phyloP scores from a whole-genome alignment of 2,888 invertebrate species.

The Drosophila suboccidentalis region DNA sequence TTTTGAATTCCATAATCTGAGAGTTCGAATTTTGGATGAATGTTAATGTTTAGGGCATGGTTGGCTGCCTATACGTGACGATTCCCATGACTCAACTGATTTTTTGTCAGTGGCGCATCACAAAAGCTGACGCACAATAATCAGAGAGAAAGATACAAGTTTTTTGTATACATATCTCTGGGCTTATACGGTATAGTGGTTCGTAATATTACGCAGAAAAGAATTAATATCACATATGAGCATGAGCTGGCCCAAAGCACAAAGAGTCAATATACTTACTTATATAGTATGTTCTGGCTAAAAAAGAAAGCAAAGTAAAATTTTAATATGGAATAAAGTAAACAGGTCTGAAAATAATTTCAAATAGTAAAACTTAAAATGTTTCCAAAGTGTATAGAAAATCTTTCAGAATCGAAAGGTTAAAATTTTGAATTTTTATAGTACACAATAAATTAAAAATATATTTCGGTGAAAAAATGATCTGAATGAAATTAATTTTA shows the following conservation, averaged over 20 bases:
- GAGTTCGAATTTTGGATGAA: neutral
- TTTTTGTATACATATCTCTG: conserved; percentile 18
- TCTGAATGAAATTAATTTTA: no score
- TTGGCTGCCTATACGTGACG: conserved; percentile 39
- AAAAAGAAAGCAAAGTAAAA: neutral
- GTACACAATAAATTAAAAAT: no score
- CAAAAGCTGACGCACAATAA: conserved; percentile 62
- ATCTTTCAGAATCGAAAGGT: no score
- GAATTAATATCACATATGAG: conserved; percentile 4
- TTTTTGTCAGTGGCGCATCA: conserved; percentile 26
- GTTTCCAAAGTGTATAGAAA: no score
- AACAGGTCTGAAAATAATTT: neutral
- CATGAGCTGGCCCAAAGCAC: conserved; percentile 30
- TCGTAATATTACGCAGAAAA: conserved; percentile 48
- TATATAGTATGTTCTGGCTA: neutral
- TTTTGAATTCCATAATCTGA: no score
- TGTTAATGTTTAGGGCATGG: conserved; percentile 31
- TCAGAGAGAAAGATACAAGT: conserved; percentile 7
- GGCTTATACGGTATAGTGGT: conserved; percentile 30
- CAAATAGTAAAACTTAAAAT: no score
- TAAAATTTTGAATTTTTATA: no score
- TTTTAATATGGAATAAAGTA: neutral
- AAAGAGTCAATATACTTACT: conserved; percentile 6
- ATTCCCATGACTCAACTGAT: conserved; percentile 60
- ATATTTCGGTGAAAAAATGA: no score